Conservation (phyloP, 2,888 invertebrate species). For the Lochmaea capreae region DNA sequence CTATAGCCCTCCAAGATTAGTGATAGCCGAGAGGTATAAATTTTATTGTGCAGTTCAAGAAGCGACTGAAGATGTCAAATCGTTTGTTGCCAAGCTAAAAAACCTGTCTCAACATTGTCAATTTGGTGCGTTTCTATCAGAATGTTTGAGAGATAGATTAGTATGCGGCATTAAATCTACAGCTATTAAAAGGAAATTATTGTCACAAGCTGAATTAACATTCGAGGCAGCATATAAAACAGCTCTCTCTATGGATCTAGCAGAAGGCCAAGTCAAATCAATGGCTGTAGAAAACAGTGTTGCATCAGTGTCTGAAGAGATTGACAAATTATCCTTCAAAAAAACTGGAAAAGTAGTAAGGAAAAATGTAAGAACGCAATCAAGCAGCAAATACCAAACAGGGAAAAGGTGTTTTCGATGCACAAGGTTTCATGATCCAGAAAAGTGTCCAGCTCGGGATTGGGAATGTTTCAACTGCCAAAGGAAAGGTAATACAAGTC, state of each 20-base stretch:
- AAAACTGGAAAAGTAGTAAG: neutral
- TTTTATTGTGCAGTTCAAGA: conserved; percentile 50
- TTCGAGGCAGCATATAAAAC: conserved; percentile 19
- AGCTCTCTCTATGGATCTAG: conserved; percentile 29
- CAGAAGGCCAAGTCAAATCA: conserved; percentile 28
- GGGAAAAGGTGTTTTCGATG: conserved; percentile 19
- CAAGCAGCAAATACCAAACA: neutral
- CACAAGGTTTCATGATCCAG: conserved; percentile 29
- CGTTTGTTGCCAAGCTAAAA: conserved; percentile 47
- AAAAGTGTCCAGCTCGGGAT: conserved; percentile 28
- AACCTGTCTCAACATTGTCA: conserved; percentile 47
- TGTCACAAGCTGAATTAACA: conserved; percentile 35
- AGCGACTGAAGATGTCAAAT: conserved; percentile 29
- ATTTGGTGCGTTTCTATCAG: conserved; percentile 48
- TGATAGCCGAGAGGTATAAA: conserved; percentile 51
- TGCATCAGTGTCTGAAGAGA: no score
- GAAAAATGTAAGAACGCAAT: neutral
- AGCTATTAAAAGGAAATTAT: conserved; percentile 42
- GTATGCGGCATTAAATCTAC: conserved; percentile 31
- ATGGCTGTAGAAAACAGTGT: conserved; percentile 4
- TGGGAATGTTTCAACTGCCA: conserved; percentile 37
- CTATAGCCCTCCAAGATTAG: conserved; percentile 45
- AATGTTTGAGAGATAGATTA: conserved; percentile 39
- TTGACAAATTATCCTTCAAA: no score
- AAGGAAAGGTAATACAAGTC: conserved; percentile 31